These are phyloP conservation scores for Candoia aspera DNA, from an alignment of 2,113 vertebrate genomes.

Conservation along the genomic window DNA sequence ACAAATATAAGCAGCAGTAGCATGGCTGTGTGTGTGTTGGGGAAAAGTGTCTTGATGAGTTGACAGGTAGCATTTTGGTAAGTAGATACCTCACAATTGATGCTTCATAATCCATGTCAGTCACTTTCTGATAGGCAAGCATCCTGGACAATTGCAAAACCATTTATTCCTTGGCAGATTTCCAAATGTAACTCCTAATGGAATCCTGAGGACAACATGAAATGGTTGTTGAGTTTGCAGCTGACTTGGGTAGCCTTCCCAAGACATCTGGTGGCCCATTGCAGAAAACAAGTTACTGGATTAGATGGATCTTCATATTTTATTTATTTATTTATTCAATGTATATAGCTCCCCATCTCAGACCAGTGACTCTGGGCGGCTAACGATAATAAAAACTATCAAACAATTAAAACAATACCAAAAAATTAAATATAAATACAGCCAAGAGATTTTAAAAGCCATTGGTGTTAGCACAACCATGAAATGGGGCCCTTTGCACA, in stretches of 20 bases:
- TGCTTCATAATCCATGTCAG: neutral
- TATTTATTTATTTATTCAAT: too few relatives aligned
- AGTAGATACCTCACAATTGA: neutral
- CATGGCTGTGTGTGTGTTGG: neutral
- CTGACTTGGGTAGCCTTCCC: neutral
- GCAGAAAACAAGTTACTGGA: neutral
- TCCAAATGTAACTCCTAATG: neutral
- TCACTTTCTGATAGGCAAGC: neutral
- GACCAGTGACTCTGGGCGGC: too few relatives aligned
- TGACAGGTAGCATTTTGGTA: neutral
- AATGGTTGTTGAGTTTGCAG: neutral
- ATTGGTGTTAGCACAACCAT: too few relatives aligned
- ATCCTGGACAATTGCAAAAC: neutral
- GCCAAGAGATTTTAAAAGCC: too few relatives aligned
- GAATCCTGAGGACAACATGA: neutral
- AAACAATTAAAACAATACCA: too few relatives aligned
- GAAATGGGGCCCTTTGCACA: too few relatives aligned
- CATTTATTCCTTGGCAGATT: neutral
- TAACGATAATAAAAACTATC: too few relatives aligned
- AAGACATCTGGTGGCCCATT: neutral
- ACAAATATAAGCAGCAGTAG: neutral
- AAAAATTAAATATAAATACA: too few relatives aligned
- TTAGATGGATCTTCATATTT: too few relatives aligned
- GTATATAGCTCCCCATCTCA: too few relatives aligned
- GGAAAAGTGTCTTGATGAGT: neutral